Evolutionary conservation across 2,888 invertebrate genomes (phyloP), one percentile per base, ranked within the genome.

Genomic region (Tetramorium bicarinatum): DNA sequence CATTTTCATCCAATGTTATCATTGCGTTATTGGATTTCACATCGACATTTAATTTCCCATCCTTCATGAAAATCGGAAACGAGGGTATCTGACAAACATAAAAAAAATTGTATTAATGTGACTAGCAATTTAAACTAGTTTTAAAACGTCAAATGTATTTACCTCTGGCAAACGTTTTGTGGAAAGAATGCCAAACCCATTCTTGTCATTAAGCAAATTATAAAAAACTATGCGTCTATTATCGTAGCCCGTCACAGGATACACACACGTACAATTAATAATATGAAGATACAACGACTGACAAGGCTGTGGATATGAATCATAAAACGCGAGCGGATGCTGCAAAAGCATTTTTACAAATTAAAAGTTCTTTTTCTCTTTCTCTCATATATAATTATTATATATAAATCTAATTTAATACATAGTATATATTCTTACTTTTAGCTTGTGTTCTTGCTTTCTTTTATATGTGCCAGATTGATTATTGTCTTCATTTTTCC

Each of bases 31-130:
- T 97, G 38, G 95, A 94, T 71, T 95, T 91, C 0, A 97, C 88
- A 0, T 95, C 91, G 0, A 97, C 95, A 91, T 92, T 90, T 3
- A 97, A 87, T 90, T 96, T 95, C 1, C 97, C 97, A 83, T 96
- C 96, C 25, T 96, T 95, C 92, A 97, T 96, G 92, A 96, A 99
- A 87, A 98, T 96, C 0, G 98, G 97, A 94, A 98, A 98, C 34
- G 93, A 88, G 44, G 95, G 95, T 18, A 96, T 76, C 95, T 95
- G 85, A 71, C 38, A 21, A 76, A 69, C 13, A 18, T 44, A 7
- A 83, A 83, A 87, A 84, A 82, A 84, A 66, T 47, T 87, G 49
- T n/a, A 52, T 25, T 25, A 67, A 64, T 34, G 8, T 41, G n/a
- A 85, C 15, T 29, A 18, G n/a, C 1, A 7, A 44, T 61, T 54